Base-by-base conservation (phyloP, 2,888 invertebrate genomes). In the Pandemis cinnamomeana region DNA sequence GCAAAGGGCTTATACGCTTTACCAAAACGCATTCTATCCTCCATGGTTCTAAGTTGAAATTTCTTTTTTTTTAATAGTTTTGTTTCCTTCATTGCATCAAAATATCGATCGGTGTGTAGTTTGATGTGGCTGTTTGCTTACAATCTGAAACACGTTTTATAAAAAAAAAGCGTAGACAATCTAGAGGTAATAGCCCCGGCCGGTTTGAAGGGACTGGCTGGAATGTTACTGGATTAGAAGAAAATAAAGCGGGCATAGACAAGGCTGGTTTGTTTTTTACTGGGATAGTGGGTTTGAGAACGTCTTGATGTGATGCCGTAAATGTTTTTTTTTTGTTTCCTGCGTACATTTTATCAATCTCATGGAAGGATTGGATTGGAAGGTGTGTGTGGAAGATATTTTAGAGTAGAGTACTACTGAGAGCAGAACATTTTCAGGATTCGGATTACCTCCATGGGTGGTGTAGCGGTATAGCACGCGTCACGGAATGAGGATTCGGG, bases 171-270 rank as follows among this genome's bases (percentile, higher is more conserved):
- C 60, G 66, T 70, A 73, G 74, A 74, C 64, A 69, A 71, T 74
- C 53, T 61, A 20, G 74, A 70, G 71, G 74, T 70, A 74, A 74
- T 74, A 70, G 74, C 73, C 68, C 36, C 55, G 61, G 74, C 74
- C 74, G 74, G 74, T 74, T 73, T 68, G 20, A 63, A 64, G 71
- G 70, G 70, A 63, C 64, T 44, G 53, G 64, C 51, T 66, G 69
- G 73, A 73, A 73, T 73, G 73, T 73, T 73, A 60, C 72, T 73
- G 73, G 73, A 73, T 73, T 73, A 73, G 73, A 73, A 73, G 69
- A 63, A 72, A 71, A 61, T 67, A 67, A 67, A 55, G 71, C 61
- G 72, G 64, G 72, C 69, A 73, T 70, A 73, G 73, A 70, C 69
- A 55, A 72, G 71, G 67, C 61, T 61, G 67, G 53, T 61, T 53